Base-by-base conservation (phyloP, 2,113 vertebrate species). In the Mirza zaza region DNA sequence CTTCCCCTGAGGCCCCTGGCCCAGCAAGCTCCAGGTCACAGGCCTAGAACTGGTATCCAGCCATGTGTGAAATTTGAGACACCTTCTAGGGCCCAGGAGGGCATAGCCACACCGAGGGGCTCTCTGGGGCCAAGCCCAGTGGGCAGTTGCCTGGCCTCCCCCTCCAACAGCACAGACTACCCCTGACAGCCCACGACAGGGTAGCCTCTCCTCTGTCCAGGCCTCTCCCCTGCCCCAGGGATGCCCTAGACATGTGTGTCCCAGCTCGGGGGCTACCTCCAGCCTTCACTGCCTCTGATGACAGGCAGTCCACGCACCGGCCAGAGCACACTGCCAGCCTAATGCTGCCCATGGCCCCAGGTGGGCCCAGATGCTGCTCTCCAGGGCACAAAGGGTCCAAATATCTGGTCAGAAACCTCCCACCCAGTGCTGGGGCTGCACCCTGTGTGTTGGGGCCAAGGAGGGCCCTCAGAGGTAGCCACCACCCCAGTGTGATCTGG, bases 381-480 rank as follows among this genome's bases (percentile, higher is more conserved):
- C 45, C 5, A 11, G 23, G 45, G 73, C 9, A 1, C 55, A 2
- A 5, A 52, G 55, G 0, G 55, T 27, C 25, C 1, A 0, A 25
- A 2, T 1, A 39, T 42, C 21, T 15, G 6, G 17, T 50, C 65
- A 36, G 50, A 52, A 27, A 39, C 59, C 42, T 6, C 12, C 42
- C 12, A 18, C 11, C 18, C 10, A 6, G 34, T 1, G 7, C 27
- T 1, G 1, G 48, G 20, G 6, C 67, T 59, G 45, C 13, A 42
- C 9, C 13, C 63, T 8, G 21, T 2, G 32, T 20, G 18, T 20
- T 17, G 2, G 27, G 20, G 13, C 15, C 7, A 3, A 9, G 32
- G 34, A 10, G 0, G 29, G 6, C 2, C 13, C 29, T 1, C 0
- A 3, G 18, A 2, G 63, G 25, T 5, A 25, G 29, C 14, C 15